Evolutionary conservation across 2,797 vertebrate species (phyloP).

Genomic region (Xiphorhynchus erythropygius): DNA sequence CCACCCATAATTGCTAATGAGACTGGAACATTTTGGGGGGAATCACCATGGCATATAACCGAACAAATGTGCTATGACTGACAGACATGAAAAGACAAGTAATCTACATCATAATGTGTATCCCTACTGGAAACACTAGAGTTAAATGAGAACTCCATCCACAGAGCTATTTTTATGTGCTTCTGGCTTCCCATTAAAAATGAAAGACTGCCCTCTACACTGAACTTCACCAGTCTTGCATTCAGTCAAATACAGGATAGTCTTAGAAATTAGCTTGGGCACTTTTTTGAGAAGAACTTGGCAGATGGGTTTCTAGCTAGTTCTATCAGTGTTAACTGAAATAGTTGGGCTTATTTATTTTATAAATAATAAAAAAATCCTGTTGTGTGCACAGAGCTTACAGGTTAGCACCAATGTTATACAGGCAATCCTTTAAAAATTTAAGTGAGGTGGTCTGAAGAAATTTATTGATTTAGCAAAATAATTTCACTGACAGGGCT

Average conservation of each 20-base stretch:
- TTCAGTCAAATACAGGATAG: neutral
- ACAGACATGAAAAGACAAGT: neutral
- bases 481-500: neutral
- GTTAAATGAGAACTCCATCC: neutral
- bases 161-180: neutral
- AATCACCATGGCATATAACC: neutral
- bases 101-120: neutral
- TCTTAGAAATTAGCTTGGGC: neutral
- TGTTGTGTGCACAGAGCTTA: neutral
- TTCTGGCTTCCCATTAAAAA: constrained; percentile 30
- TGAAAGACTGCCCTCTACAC: constrained; percentile 1
- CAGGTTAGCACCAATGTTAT: neutral
- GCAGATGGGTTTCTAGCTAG: neutral
- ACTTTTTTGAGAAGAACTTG: neutral
- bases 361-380: neutral
- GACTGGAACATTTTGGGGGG: neutral
- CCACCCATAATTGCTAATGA: neutral
- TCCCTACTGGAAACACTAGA: neutral
- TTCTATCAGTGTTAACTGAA: neutral
- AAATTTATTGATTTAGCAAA: neutral
- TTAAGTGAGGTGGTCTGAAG: neutral
- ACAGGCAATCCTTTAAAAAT: neutral
- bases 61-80: neutral
- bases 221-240: neutral
- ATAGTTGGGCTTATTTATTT: neutral